Conservation (phyloP, 1,140 invertebrate genomes). For the Apis laboriosa region DNA sequence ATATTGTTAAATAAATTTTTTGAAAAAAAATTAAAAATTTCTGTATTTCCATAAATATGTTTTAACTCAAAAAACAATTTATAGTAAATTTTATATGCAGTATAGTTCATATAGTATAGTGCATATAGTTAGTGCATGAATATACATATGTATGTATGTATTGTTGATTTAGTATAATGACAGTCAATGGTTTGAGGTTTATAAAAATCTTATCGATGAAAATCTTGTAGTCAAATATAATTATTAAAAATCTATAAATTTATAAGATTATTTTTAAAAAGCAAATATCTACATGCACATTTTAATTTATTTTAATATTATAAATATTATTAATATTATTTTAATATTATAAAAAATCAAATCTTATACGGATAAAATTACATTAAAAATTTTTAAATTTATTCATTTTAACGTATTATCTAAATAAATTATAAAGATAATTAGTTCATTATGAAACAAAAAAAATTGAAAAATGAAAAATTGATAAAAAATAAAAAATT, state of each 20-base stretch:
- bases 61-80: not conserved
- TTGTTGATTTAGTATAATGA: not conserved
- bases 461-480: not conserved
- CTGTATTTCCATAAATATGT: not conserved
- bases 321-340: not conserved
- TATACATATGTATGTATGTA: no score
- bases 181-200: not conserved
- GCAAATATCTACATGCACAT: no score
- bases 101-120: not conserved
- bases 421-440: not conserved
- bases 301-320: not conserved
- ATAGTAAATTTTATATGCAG: not conserved
- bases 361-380: not conserved
- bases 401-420: not conserved
- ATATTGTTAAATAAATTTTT: not conserved
- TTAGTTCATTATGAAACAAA: not conserved
- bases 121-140: not conserved
- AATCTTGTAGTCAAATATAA: not conserved
- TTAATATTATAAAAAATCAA: not conserved
- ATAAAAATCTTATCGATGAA: not conserved
- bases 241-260: not conserved
- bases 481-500: no score
- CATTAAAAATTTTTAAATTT: not conserved
- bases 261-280: no score
- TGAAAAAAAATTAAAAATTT: not conserved